These are phyloP conservation scores for Zenarchopterus dispar DNA, from an alignment of 2,797 vertebrate genomes.

Conservation along the genomic window DNA sequence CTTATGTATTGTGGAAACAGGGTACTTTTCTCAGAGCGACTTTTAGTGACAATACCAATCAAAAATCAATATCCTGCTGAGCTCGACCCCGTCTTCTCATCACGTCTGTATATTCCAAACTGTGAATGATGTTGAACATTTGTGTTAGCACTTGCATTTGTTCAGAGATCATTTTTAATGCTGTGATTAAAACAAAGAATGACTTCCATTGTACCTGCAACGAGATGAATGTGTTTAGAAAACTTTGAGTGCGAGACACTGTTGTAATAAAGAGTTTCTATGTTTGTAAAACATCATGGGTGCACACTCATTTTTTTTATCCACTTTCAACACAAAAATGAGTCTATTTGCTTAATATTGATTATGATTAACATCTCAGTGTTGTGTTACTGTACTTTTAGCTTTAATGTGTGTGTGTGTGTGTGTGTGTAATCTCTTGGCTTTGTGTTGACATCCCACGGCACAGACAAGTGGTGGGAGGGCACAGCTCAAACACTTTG, in stretches of 20 bases:
- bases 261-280: conserved; percentile 81
- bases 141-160: conserved; percentile 50
- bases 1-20: conserved; percentile 60
- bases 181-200: conserved; percentile 58
- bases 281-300: conserved; percentile 72
- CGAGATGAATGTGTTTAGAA: conserved; percentile 55
- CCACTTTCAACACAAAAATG: background rate
- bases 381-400: background rate
- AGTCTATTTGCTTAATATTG: no score
- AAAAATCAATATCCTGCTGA: conserved; percentile 47
- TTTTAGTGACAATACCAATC: conserved; percentile 47
- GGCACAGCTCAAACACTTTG: conserved; percentile 75
- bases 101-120: conserved; percentile 59
- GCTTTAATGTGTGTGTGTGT: background rate
- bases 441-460: conserved; percentile 58
- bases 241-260: conserved; percentile 45
- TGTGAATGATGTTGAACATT: conserved; percentile 69
- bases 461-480: conserved; percentile 37
- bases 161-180: conserved; percentile 56
- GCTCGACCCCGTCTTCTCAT: conserved; percentile 50
- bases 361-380: no score
- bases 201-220: conserved; percentile 60
- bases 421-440: conserved; percentile 4
- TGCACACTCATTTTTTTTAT: conserved; percentile 41
- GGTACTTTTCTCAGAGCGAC: conserved; percentile 47